Conservation (phyloP, 2,113 vertebrate genomes). For the Salminus brasiliensis region DNA sequence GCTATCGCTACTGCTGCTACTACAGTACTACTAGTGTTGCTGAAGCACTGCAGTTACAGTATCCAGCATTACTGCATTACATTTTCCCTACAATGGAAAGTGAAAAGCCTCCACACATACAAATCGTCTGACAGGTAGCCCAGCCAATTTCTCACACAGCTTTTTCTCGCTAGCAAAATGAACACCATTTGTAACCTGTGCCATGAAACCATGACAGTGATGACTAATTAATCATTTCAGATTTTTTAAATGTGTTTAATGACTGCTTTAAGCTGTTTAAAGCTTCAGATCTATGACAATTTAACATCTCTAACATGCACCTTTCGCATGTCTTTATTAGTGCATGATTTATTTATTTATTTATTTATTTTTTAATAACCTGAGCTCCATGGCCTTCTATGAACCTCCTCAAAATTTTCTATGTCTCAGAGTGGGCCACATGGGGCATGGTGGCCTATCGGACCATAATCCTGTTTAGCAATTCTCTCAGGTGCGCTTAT, state of each 20-base stretch:
- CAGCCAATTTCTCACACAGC: neutral
- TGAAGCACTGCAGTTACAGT: neutral
- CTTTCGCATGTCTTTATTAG: neutral
- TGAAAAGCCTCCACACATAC: neutral
- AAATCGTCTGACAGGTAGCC: neutral
- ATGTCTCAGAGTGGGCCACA: conserved; percentile 21
- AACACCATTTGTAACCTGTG: neutral
- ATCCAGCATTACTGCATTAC: neutral
- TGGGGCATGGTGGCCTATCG: conserved; percentile 57
- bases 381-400: neutral
- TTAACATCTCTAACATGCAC: neutral
- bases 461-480: conserved; percentile 72
- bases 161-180: neutral
- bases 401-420: neutral
- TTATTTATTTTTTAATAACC: conserved; percentile 17
- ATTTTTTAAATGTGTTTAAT: neutral
- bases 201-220: neutral
- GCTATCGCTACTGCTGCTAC: too few species aligned
- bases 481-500: conserved; percentile 68
- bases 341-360: neutral
- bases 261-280: neutral
- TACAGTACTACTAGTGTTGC: neutral
- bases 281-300: neutral
- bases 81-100: neutral
- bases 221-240: neutral